These are phyloP conservation scores for Pomatorhinus ruficollis DNA, from an alignment of 2,113 vertebrate genomes.

Conservation along the genomic window DNA sequence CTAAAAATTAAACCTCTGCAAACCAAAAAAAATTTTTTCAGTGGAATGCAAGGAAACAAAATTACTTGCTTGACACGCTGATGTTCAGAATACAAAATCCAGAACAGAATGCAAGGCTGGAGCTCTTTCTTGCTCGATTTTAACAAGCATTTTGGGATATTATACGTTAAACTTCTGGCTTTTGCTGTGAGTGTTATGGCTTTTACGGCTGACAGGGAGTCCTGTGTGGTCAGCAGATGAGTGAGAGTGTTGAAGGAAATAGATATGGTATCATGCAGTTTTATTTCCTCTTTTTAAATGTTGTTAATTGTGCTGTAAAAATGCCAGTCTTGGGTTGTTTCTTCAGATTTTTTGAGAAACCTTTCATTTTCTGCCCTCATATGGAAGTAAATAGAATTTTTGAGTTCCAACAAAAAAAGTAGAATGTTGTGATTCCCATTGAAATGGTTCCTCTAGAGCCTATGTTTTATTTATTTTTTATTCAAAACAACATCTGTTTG, in stretches of 20 bases:
- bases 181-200: not conserved
- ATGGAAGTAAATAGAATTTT: not conserved
- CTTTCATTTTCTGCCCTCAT: not conserved
- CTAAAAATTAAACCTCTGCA: not conserved
- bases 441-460: not conserved
- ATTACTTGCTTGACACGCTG: fast-evolving
- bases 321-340: not conserved
- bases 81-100: not conserved
- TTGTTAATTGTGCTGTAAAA: not conserved
- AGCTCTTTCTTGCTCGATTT: not conserved
- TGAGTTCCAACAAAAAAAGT: not conserved
- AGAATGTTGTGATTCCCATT: not conserved
- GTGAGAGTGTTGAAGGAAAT: not conserved
- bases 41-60: not conserved
- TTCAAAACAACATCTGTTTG: constrained; percentile 52
- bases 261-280: not conserved
- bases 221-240: not conserved
- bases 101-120: not conserved
- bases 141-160: not conserved
- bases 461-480: constrained; percentile 37
- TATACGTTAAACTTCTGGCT: not conserved
- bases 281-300: not conserved
- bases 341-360: not conserved
- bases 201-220: not conserved
- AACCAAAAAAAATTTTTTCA: not conserved